These are phyloP conservation scores for Echinops telfairi DNA, from an alignment of 2,113 vertebrate genomes.

Conservation along the genomic window DNA sequence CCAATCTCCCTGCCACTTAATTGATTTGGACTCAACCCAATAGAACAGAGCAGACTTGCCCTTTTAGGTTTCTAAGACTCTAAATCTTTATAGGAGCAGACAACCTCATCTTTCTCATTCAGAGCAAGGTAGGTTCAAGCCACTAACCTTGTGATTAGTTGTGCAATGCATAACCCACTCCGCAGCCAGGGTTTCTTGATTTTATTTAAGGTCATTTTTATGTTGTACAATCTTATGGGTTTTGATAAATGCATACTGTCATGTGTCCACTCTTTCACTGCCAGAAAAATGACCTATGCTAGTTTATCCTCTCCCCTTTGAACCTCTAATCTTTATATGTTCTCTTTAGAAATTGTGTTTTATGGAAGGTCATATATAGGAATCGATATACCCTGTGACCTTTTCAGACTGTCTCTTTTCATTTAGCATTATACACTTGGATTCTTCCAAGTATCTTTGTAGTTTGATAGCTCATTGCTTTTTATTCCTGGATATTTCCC, in stretches of 20 bases:
- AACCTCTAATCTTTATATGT: background rate
- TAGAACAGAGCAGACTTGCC: too few species aligned
- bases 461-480: background rate
- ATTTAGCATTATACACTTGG: background rate
- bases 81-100: too few species aligned
- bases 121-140: too few species aligned
- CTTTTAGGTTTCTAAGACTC: too few species aligned
- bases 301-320: background rate
- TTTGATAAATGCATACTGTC: background rate
- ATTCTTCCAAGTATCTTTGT: background rate
- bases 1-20: too few species aligned
- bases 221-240: background rate
- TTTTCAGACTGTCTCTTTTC: background rate
- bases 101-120: too few species aligned
- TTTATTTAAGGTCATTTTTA: background rate
- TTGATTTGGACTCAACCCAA: too few species aligned
- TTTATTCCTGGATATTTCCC: background rate
- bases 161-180: too few species aligned
- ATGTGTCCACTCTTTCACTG: background rate
- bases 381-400: background rate
- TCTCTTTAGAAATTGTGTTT: background rate
- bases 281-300: background rate
- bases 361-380: background rate
- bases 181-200: background rate
- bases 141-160: too few species aligned